Base-by-base conservation (phyloP, 2,888 invertebrate genomes). In the Thysanoteuthis rhombus region DNA sequence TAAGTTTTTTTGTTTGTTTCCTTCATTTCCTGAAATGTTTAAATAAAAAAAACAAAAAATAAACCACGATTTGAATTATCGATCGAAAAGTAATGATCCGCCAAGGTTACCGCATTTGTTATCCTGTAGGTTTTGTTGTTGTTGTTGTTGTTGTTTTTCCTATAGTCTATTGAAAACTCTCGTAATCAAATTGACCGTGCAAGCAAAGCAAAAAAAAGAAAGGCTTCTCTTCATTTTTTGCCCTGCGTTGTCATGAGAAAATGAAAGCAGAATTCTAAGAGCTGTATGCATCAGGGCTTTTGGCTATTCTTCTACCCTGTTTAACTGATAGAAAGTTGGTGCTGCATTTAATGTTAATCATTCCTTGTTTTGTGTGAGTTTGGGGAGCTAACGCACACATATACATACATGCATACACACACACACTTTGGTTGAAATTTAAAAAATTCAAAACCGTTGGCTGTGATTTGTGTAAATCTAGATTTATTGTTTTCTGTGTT, bases 281-380 rank as follows among this genome's bases (percentile, higher is more conserved):
- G 75, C 36, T 75, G n/a, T 75, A 36, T 75, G 8, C n/a, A 12
- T n/a, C 75, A 75, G 12, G 75, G n/a, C 10, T 75, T 75, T 75
- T 12, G 75, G 1, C 75, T 75, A 10, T 75, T 75, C 75, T 75
- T 36, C 36, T 16, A 75, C 12, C 36, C 10, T 10, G 75, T 75
- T 75, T 75, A n/a, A 75, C 75, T 75, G 75, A 75, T 75, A 75
- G 75, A 75, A 75, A 75, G n/a, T 75, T 75, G 75, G 75, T 75
- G 75, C 75, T 75, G n/a, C 75, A 75, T 75, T 75, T 75, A 12
- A 75, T n/a, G 3, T n/a, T 75, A 36, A 75, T 36, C n/a, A 75
- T 36, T 36, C 75, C 75, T 75, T 75, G 16, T 75, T 75, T n/a
- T 36, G n/a, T 32, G n/a, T 75, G 16, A 36, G 16, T 75, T 75